Evolutionary conservation across 2,888 invertebrate genomes (phyloP).

Genomic region (Drosophila incognita): DNA sequence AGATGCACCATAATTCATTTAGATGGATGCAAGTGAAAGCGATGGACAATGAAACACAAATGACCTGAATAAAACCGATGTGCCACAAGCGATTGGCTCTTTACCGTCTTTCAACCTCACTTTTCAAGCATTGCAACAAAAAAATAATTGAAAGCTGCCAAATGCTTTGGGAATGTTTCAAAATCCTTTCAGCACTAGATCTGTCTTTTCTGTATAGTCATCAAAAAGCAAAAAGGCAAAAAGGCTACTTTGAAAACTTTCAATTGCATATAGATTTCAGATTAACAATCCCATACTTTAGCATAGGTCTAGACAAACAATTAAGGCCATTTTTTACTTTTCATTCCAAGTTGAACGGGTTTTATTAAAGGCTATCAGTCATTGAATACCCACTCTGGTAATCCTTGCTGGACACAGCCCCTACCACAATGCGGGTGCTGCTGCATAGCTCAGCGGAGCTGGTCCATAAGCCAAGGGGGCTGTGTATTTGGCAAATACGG

Average conservation of each 20-base stretch:
- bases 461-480: conserved; percentile 60
- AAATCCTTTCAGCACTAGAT: neutral
- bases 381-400: conserved; percentile 49
- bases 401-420: conserved; percentile 36
- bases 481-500: conserved; percentile 54
- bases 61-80: conserved; percentile 60
- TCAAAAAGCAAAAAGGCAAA: neutral
- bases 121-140: neutral
- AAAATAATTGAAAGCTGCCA: neutral
- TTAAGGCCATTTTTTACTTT: conserved; percentile 29
- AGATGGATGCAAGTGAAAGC: conserved; percentile 34
- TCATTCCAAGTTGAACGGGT: conserved; percentile 50
- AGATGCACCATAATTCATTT: conserved; percentile 49
- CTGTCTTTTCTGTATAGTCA: neutral
- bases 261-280: neutral
- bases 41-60: conserved; percentile 67
- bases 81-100: conserved; percentile 55
- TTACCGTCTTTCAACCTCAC: neutral
- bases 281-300: too few relatives aligned
- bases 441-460: conserved; percentile 55
- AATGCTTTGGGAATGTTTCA: neutral
- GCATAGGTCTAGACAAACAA: conserved; percentile 41
- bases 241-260: neutral
- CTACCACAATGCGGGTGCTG: conserved; percentile 69
- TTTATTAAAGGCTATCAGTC: conserved; percentile 77